These are phyloP conservation scores for Tiphia femorata DNA, from an alignment of 2,888 invertebrate genomes.

Conservation along the genomic window DNA sequence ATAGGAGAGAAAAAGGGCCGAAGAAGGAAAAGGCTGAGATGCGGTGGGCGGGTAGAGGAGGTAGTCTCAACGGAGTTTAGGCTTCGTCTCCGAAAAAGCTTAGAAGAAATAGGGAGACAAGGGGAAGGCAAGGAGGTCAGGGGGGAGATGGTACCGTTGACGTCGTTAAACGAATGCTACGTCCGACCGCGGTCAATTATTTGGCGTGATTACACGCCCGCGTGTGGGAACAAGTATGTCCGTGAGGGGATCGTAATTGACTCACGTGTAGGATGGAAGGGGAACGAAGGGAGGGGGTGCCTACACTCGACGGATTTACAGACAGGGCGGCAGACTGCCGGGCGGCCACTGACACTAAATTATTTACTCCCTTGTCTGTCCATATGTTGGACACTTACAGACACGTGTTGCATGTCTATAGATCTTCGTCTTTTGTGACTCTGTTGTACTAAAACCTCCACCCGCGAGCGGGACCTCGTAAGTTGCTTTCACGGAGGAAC, in stretches of 20 bases:
- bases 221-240: slow-evolving; percentile 4
- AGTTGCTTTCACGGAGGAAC: too few relatives aligned
- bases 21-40: too few relatives aligned
- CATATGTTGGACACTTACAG: slow-evolving; percentile 46
- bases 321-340: slow-evolving; percentile 65
- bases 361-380: slow-evolving; percentile 61
- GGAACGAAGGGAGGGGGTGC: neutral
- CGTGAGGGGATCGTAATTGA: slow-evolving; percentile 32
- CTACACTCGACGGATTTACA: slow-evolving; percentile 41
- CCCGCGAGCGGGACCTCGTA: neutral
- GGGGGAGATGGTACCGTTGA: too few relatives aligned
- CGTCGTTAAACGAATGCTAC: too few relatives aligned
- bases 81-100: too few relatives aligned
- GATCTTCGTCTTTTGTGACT: slow-evolving; percentile 29
- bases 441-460: too few relatives aligned
- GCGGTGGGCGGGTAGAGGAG: too few relatives aligned
- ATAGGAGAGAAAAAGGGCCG: too few relatives aligned
- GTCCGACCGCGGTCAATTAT: too few relatives aligned
- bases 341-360: slow-evolving; percentile 62
- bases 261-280: slow-evolving; percentile 13
- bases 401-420: slow-evolving; percentile 43
- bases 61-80: too few relatives aligned
- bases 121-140: too few relatives aligned
- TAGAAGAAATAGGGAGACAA: too few relatives aligned
- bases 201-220: slow-evolving; percentile 26